Conservation (phyloP, 92 coral and sea anemone genomes). For the Heliopora coerulea region DNA sequence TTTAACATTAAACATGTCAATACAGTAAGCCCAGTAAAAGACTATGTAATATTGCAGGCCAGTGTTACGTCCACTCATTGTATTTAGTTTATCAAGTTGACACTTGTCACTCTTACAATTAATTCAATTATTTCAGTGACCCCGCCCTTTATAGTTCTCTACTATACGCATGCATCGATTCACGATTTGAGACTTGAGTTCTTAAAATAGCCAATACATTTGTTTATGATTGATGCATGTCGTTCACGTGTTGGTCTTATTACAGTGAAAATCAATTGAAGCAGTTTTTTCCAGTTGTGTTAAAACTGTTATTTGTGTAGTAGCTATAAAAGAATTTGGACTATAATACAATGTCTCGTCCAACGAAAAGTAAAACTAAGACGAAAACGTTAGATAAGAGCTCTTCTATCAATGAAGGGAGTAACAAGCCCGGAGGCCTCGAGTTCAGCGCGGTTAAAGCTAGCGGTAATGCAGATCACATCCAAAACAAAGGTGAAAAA, state of each 20-base stretch:
- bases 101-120: background rate
- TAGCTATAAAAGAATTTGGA: background rate
- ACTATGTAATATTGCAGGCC: too few relatives aligned
- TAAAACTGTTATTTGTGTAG: constrained; percentile 7
- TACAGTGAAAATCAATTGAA: too few relatives aligned
- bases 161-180: too few relatives aligned
- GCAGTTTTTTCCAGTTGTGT: background rate
- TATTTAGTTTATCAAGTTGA: background rate
- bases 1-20: constrained; percentile 9
- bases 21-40: background rate
- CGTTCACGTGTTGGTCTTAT: too few relatives aligned
- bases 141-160: too few relatives aligned
- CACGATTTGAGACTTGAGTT: background rate
- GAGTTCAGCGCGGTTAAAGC: too few relatives aligned
- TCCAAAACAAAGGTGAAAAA: constrained; percentile 6
- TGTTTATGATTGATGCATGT: too few relatives aligned
- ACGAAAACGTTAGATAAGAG: constrained; percentile 8
- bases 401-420: constrained; percentile 1
- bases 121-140: background rate
- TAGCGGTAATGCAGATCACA: constrained; percentile 7
- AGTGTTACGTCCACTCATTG: background rate
- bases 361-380: constrained; percentile 17
- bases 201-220: background rate
- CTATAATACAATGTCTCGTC: constrained; percentile 9
- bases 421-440: constrained; percentile 6